A percentile compares a stretch with the other conserved stretches of the same genome.
phyloP scores from a whole-genome alignment of 2,888 invertebrate species.

The Biston betularia region DNA sequence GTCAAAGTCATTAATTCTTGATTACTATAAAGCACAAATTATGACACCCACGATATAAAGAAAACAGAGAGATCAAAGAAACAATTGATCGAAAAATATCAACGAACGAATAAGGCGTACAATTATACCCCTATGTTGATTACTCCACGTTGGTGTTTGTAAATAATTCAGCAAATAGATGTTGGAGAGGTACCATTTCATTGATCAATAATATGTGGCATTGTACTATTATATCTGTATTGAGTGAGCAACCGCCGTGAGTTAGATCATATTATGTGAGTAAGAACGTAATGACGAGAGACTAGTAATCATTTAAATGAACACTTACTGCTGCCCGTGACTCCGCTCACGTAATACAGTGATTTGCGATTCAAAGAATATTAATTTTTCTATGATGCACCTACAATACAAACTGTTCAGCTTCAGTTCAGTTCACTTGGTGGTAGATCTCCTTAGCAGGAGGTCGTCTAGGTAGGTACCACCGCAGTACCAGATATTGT shows the following conservation, averaged over 20 bases:
- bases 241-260: background rate
- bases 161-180: constrained; percentile 51
- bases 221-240: constrained; percentile 5
- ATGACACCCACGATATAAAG: too few species aligned
- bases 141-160: constrained; percentile 54
- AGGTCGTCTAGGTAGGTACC: too few species aligned
- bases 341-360: too few species aligned
- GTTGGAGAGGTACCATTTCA: constrained; percentile 59
- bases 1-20: too few species aligned
- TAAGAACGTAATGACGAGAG: background rate
- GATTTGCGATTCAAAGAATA: too few species aligned
- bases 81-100: background rate
- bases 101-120: background rate
- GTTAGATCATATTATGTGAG: constrained; percentile 17
- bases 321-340: background rate
- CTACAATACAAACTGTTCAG: too few species aligned
- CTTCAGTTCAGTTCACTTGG: too few species aligned
- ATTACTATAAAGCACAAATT: too few species aligned
- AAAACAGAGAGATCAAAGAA: background rate
- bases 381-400: too few species aligned
- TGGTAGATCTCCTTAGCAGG: too few species aligned
- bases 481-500: too few species aligned
- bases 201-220: constrained; percentile 46
- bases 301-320: background rate
- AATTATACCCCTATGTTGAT: background rate